phyloP scores from a whole-genome alignment of 2,113 vertebrate genomes.

The Eolophus roseicapilla region DNA sequence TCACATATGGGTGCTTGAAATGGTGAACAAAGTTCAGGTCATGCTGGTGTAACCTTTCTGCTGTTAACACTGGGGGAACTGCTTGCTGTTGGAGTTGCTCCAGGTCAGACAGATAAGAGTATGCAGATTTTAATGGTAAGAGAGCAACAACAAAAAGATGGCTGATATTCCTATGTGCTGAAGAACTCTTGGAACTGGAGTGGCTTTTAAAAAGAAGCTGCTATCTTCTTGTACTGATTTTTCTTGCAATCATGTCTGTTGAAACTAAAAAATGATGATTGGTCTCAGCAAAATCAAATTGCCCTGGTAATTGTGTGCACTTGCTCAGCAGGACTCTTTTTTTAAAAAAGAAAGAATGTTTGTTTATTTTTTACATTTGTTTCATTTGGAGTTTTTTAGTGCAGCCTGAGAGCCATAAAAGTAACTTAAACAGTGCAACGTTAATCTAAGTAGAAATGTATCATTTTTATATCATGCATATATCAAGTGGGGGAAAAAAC shows the following conservation, averaged over 20 bases:
- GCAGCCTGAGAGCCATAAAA: not conserved
- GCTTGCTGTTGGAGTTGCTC: not conserved
- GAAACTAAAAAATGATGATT: not conserved
- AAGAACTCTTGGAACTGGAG: not conserved
- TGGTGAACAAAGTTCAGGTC: not conserved
- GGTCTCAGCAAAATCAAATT: not conserved
- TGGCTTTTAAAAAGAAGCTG: not conserved
- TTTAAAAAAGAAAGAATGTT: not conserved
- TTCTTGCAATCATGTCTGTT: not conserved
- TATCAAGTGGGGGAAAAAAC: not conserved
- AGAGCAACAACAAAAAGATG: not conserved
- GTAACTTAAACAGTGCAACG: not conserved
- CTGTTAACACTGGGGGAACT: not conserved
- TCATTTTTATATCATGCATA: not conserved
- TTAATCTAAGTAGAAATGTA: not conserved
- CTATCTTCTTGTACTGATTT: not conserved
- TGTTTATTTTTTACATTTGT: not conserved
- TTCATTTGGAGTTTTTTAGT: not conserved
- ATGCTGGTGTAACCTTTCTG: not conserved
- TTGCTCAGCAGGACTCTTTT: not conserved
- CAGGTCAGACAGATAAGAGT: rapidly evolving
- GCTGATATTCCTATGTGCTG: not conserved
- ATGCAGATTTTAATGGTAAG: not conserved
- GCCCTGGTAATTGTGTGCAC: not conserved
- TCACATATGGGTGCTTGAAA: not conserved